Evolutionary conservation across 2,797 vertebrate genomes (phyloP), one percentile per base, ranked within the genome.

Genomic region (Cyclura pinguis): DNA sequence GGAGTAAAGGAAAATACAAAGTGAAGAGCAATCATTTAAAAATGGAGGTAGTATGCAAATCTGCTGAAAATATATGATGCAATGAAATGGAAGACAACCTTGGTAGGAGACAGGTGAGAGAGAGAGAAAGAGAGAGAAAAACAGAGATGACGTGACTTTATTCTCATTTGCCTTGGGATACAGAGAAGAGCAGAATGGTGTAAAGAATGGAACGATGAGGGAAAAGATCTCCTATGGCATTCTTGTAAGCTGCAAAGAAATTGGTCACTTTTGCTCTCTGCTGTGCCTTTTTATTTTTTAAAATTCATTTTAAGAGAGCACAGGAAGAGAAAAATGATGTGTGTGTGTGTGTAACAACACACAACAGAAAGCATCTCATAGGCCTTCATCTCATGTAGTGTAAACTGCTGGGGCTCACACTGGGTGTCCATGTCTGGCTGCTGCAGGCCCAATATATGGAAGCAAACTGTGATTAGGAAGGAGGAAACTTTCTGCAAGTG

Each of bases 91-190:
- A 94, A 95, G 62, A 93, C 94, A 95, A 96, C 94, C 94, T 92
- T 95, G 94, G 94, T 94, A 93, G 94, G 94, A 94, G 93, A 96
- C 93, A 95, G 94, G 24, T 94, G 95, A 92, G 91, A 95, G 89
- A 96, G 93, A 67, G 16, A 47, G 8, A 93, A 93, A 94, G 93
- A 94, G 92, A 93, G 0, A 35, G 13, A 52, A 6, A 94, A 95
- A 95, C 94, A 93, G 93, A 95, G 93, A 95, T 91, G 93, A 95
- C 90, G 93, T 96, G 95, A 96, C 93, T 96, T 93, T 94, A 94
- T 94, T 92, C 96, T 95, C 93, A 92, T 95, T 94, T 96, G 93
- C 93, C 94, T 95, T 91, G 93, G 55, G 89, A 92, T 29, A 95
- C 92, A 94, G 93, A 94, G 93, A 93, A 93, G 94, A 93, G 93